Base-by-base conservation (phyloP, 2,113 vertebrate species). In the Anguilla rostrata region DNA sequence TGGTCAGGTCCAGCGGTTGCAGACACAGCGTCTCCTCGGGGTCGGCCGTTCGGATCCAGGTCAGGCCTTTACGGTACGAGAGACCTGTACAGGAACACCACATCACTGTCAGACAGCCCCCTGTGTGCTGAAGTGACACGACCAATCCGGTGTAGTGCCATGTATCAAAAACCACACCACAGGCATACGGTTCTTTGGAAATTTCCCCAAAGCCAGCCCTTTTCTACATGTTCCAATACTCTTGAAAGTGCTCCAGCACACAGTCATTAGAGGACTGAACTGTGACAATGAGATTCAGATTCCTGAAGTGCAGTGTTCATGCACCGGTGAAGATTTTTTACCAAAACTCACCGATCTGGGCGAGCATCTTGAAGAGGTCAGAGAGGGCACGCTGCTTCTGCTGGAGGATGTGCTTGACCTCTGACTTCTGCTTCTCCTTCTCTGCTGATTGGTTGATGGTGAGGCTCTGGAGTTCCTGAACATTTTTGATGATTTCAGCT, bases 381-480 rank as follows among this genome's bases (percentile, higher is more conserved):
- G 98, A 94, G 60, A 99, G 92, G 0, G 97, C 98, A 71, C 98
- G 94, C 90, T 99, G 98, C 90, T 99, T 99, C 91, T 97, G 98
- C 95, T 97, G 95, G 15, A 98, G 96, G 92, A 99, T 98, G 88
- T 99, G 97, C 86, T 99, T 99, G 84, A 96, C 97, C 88, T 98
- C 97, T 0, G 97, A 92, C 41, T 91, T 97, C 91, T 98, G 98
- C 89, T 97, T 97, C 87, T 99, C 98, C 75, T 97, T 98, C 84
- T 98, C 96, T 66, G 95, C 93, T 0, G 95, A 93, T 39, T 91
- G 89, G 90, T 98, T 94, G 78, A 99, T 87, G 0, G 87, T 94
- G 86, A 99, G 95, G 84, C 90, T 94, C 88, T 99, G 97, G 80
- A 99, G 95, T 43, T 97, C 96, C 29, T 39, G 90, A 85, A 97